A percentile compares a stretch with the other conserved stretches of the same genome.
Evolutionary conservation across 2,888 invertebrate genomes (phyloP).

Genomic region (Notodonta ziczac): DNA sequence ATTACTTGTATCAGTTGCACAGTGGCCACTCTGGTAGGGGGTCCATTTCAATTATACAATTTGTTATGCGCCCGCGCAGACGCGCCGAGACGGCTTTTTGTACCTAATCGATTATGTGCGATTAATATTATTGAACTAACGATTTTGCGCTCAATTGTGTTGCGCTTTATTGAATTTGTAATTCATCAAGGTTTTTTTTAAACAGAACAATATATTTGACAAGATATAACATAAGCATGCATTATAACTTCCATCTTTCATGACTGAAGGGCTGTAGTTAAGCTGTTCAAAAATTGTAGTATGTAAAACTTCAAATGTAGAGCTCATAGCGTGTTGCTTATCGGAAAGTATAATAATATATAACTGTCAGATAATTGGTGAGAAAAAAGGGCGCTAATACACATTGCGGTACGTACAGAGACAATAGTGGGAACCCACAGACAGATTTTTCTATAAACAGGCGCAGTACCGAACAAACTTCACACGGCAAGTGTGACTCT

Average conservation of each 20-base stretch:
- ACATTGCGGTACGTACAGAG: conserved; percentile 28
- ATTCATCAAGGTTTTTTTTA: neutral
- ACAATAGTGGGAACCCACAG: conserved; percentile 44
- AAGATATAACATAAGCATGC: too few relatives aligned
- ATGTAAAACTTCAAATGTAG: too few relatives aligned
- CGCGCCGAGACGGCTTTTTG: conserved; percentile 32
- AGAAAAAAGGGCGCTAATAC: conserved; percentile 44
- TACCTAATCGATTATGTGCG: conserved; percentile 37
- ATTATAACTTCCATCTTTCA: too few relatives aligned
- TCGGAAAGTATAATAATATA: conserved; percentile 15
- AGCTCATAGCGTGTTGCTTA: conserved; percentile 13
- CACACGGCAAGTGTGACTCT: conserved; percentile 4
- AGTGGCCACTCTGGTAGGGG: conserved; percentile 15
- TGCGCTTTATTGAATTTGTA: neutral
- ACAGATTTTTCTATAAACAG: conserved; percentile 26
- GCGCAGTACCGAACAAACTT: conserved; percentile 12
- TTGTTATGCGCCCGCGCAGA: conserved; percentile 32
- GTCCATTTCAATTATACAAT: conserved; percentile 45
- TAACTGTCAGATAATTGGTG: conserved; percentile 33
- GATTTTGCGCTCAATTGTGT: conserved; percentile 26
- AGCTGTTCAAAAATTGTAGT: too few relatives aligned
- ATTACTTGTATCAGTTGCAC: conserved; percentile 8
- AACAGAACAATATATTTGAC: too few relatives aligned
- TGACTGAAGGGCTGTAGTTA: too few relatives aligned
- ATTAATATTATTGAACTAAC: conserved; percentile 37